phyloP scores from a whole-genome alignment of 2,888 invertebrate genomes.

The Parapristionchus giblindavisi region DNA sequence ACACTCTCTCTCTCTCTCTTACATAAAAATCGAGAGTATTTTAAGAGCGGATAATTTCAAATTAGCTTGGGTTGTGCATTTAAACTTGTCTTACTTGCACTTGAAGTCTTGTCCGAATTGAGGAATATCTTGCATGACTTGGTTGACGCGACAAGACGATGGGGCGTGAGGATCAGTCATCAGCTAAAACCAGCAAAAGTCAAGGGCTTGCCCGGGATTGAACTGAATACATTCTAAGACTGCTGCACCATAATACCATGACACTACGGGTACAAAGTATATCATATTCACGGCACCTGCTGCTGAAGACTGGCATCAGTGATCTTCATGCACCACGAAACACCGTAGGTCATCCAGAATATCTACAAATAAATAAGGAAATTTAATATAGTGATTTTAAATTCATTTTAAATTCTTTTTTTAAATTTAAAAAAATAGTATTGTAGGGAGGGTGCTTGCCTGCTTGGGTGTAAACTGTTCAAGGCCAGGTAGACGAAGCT shows the following conservation, averaged over 20 bases:
- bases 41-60: too few species aligned
- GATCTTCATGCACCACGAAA: constrained; percentile 64
- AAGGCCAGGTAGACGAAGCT: constrained; percentile 61
- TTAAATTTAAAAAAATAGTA: too few species aligned
- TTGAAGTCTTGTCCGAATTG: constrained; percentile 61
- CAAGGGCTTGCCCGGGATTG: neutral
- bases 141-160: constrained; percentile 60
- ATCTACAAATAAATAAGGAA: constrained; percentile 42
- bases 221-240: too few species aligned
- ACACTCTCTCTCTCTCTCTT: too few species aligned
- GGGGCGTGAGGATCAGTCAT: constrained; percentile 64
- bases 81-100: constrained; percentile 41
- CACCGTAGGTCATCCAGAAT: constrained; percentile 68
- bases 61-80: neutral
- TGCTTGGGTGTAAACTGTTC: constrained; percentile 61
- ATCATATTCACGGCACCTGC: constrained; percentile 41
- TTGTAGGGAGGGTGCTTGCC: too few species aligned
- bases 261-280: too few species aligned
- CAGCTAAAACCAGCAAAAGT: constrained; percentile 41
- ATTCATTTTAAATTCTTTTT: neutral
- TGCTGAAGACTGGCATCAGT: constrained; percentile 50
- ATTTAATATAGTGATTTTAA: neutral
- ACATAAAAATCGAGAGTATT: too few species aligned
- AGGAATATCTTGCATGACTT: constrained; percentile 65
- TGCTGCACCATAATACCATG: too few species aligned